Evolutionary conservation across 2,113 vertebrate genomes (phyloP), one percentile per base, ranked within the genome.

Genomic region (Ictidomys tridecemlineatus): DNA sequence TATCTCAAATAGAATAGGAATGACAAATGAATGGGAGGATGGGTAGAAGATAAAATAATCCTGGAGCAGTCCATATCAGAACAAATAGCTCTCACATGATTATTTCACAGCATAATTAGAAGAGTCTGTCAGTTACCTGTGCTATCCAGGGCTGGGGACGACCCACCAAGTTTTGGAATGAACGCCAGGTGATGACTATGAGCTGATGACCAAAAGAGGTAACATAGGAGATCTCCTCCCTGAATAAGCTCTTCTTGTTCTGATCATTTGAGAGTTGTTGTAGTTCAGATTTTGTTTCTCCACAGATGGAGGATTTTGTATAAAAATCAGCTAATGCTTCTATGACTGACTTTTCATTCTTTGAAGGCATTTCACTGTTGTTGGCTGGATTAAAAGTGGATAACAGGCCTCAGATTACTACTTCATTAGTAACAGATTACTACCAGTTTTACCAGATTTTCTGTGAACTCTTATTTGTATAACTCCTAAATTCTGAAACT

Each of bases 81-180:
- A 61, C 58, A 61, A 61, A 24, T 61, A 24, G 22, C 6, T 9
- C 30, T n/a, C 37, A 56, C 1, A 2, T 26, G 13, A 93, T 1
- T 4, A 84, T 42, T 80, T 0, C 80, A 39, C 9, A 61, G 5
- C 42, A 70, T n/a, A 76, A 32, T 83, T 8, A 4, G 3, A 67
- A 58, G 32, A 5, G 32, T 0, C 34, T 74, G 53, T 2, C 70
- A 4, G 0, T 98, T 98, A 99, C 99, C 99, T 99, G 99, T 73
- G 99, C 99, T 39, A 99, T 18, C 17, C 99, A 99, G 28, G 99
- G 99, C 98, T 99, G 99, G 7, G 99, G 99, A 94, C 99, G 99
- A 63, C 99, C 98, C 88, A 99, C 1, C 13, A 99, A 98, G 94
- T 99, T 99, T 96, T 98, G 99, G 93, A 99, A 99, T 0, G 99